phyloP scores from a whole-genome alignment of 2,113 vertebrate species.

The Bos javanicus region DNA sequence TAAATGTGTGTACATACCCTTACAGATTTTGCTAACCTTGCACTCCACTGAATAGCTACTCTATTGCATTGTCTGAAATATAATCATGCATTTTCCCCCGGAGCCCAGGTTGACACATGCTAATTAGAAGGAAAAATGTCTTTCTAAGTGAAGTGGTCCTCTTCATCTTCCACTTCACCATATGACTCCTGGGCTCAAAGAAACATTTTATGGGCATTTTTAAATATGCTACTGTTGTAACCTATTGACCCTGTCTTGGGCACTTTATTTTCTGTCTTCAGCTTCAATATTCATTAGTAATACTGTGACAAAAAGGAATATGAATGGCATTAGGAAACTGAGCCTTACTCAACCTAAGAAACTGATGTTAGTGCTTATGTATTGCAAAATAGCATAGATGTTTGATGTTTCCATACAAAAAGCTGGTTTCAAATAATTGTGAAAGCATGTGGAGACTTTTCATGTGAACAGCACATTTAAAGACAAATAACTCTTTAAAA shows the following conservation, averaged over 20 bases:
- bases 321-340: slow-evolving; percentile 50
- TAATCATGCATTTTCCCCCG: background rate
- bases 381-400: background rate
- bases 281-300: slow-evolving; percentile 58
- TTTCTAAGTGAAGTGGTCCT: background rate
- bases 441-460: slow-evolving; percentile 62
- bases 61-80: slow-evolving; percentile 28
- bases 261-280: slow-evolving; percentile 53
- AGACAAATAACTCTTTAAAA: slow-evolving; percentile 69
- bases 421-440: background rate
- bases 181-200: slow-evolving; percentile 37
- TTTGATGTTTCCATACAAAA: slow-evolving; percentile 43
- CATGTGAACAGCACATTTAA: slow-evolving; percentile 64
- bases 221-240: slow-evolving; percentile 44
- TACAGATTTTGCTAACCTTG: slow-evolving; percentile 50
- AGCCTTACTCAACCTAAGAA: slow-evolving; percentile 36
- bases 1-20: background rate
- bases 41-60: slow-evolving; percentile 4
- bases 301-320: slow-evolving; percentile 34
- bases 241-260: slow-evolving; percentile 20
- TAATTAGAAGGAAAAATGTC: slow-evolving; percentile 53
- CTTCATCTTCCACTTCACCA: slow-evolving; percentile 4
- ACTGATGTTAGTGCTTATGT: background rate
- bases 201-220: slow-evolving; percentile 23
- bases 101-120: slow-evolving; percentile 23